A percentile compares a stretch with the other conserved stretches of the same genome.
Conservation (phyloP, 1,140 invertebrate genomes). For the Steinernema feltiae region DNA sequence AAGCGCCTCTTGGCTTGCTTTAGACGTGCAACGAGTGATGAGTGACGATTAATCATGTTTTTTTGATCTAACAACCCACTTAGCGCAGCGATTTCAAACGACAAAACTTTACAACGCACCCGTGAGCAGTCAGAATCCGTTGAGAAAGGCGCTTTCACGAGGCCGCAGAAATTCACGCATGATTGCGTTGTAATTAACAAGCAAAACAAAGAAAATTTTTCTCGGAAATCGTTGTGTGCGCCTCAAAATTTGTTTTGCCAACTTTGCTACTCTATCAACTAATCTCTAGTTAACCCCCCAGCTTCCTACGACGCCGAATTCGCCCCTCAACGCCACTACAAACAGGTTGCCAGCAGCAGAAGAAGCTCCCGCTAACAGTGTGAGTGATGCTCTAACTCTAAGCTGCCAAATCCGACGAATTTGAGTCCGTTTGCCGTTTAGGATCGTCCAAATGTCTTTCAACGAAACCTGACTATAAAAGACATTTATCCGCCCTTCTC, state of each 20-base stretch:
- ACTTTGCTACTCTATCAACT: neutral
- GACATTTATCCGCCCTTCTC: neutral
- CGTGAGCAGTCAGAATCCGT: too few species aligned
- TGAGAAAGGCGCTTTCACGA: too few species aligned
- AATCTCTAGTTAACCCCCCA: neutral
- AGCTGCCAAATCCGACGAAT: neutral
- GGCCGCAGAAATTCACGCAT: too few species aligned
- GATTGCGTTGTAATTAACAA: too few species aligned
- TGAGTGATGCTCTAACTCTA: neutral
- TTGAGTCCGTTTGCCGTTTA: neutral
- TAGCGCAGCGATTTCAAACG: too few species aligned
- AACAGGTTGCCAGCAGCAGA: neutral
- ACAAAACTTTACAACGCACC: too few species aligned
- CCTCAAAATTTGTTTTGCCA: neutral
- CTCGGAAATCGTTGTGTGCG: neutral
- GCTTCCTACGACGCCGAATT: neutral
- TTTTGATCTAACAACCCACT: too few species aligned
- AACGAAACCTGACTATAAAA: neutral
- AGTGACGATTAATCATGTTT: too few species aligned
- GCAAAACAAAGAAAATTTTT: too few species aligned
- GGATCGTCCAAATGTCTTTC: neutral
- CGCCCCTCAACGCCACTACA: neutral
- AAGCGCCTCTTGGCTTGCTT: neutral
- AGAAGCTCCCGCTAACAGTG: neutral
- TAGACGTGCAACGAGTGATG: too few species aligned